Percentiles rank a stretch among this genome's conserved stretches.
These are phyloP conservation scores for Drosophila borborema DNA, from an alignment of 2,888 invertebrate genomes.

Conservation along the genomic window DNA sequence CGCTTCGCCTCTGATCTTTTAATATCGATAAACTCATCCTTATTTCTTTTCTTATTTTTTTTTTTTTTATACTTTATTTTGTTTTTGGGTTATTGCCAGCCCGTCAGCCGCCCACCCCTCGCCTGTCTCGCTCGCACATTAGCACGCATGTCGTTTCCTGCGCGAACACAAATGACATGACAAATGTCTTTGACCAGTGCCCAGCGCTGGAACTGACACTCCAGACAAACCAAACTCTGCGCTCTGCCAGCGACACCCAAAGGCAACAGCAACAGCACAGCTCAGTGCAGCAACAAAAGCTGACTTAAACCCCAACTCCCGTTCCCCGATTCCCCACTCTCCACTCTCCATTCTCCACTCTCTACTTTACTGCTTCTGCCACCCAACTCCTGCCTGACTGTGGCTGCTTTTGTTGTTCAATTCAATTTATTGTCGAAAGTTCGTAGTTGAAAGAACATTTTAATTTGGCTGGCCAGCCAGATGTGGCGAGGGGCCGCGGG, in stretches of 20 bases:
- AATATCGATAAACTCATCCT: constrained; percentile 77
- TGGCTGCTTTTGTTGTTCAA: constrained; percentile 76
- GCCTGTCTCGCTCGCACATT: constrained; percentile 56
- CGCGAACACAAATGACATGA: constrained; percentile 83
- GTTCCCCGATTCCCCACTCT: background rate
- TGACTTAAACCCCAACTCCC: background rate
- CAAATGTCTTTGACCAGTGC: constrained; percentile 80
- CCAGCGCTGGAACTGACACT: constrained; percentile 45
- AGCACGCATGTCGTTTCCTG: constrained; percentile 78
- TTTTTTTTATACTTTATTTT: constrained; percentile 2
- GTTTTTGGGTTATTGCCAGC: constrained; percentile 13
- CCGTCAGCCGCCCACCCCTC: constrained; percentile 3
- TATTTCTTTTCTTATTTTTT: constrained; percentile 28
- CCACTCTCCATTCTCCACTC: background rate
- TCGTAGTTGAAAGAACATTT: constrained; percentile 85
- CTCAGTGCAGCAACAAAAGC: constrained; percentile 19
- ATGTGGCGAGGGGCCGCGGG: background rate
- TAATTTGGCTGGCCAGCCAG: constrained; percentile 75
- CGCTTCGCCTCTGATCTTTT: constrained; percentile 50
- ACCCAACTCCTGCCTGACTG: constrained; percentile 17
- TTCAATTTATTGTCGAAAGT: constrained; percentile 82
- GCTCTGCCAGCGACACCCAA: constrained; percentile 52
- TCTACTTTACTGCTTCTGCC: background rate
- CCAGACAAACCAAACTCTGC: constrained; percentile 21
- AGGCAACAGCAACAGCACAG: constrained; percentile 42